A percentile compares a stretch with the other conserved stretches of the same genome.
phyloP scores from a whole-genome alignment of 2,888 invertebrate species.

The Dastarcus helophoroides region DNA sequence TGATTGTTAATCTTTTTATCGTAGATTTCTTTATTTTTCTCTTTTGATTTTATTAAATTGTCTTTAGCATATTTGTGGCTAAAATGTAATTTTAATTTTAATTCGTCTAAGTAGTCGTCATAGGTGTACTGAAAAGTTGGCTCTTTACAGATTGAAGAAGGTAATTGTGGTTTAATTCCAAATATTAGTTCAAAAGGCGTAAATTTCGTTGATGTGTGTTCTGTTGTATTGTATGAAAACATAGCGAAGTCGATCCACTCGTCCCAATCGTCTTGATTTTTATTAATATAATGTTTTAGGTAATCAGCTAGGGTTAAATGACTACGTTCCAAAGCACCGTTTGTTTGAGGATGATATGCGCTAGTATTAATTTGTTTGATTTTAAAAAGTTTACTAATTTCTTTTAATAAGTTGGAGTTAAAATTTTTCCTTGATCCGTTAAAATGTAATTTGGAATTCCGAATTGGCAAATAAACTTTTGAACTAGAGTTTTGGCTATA shows the following conservation, averaged over 20 bases:
- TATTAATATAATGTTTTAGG: slow-evolving; percentile 27
- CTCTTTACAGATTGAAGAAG: too few relatives aligned
- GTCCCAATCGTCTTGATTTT: slow-evolving; percentile 27
- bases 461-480: slow-evolving; percentile 19
- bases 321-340: slow-evolving; percentile 24
- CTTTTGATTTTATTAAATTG: too few relatives aligned
- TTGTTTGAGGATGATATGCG: slow-evolving; percentile 23
- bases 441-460: slow-evolving; percentile 10
- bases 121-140: too few relatives aligned
- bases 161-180: slow-evolving; percentile 21
- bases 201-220: slow-evolving; percentile 25
- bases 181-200: slow-evolving; percentile 26
- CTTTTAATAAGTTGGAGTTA: slow-evolving; percentile 19
- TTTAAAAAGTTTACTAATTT: slow-evolving; percentile 22
- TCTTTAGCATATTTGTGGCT: too few relatives aligned
- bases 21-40: too few relatives aligned
- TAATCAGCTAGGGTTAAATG: slow-evolving; percentile 27
- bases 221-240: slow-evolving; percentile 25
- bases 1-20: too few relatives aligned
- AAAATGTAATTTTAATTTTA: too few relatives aligned
- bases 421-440: slow-evolving; percentile 17
- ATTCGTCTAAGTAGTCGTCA: too few relatives aligned
- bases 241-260: slow-evolving; percentile 23
- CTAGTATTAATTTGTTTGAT: slow-evolving; percentile 21
- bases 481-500: slow-evolving; percentile 18